Percentiles rank a stretch among this genome's conserved stretches.
Conservation (phyloP, 1,140 invertebrate genomes). For the Sitobion miscanthi region DNA sequence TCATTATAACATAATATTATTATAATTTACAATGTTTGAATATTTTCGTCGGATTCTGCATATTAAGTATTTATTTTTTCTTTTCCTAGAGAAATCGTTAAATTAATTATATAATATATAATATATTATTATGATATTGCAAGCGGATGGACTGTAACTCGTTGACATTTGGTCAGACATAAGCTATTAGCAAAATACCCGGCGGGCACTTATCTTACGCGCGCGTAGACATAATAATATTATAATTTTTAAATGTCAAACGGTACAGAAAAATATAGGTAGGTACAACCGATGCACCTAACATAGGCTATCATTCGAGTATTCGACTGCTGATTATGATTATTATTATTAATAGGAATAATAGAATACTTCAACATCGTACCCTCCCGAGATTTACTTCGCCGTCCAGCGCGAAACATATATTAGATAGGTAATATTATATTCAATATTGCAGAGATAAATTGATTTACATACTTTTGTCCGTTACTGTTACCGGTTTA, state of each 20-base stretch:
- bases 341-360: neutral
- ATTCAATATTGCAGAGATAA: neutral
- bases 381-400: neutral
- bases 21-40: no score
- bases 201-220: no score
- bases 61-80: neutral
- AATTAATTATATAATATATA: neutral
- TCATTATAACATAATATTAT: neutral
- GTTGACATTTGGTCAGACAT: neutral
- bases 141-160: neutral
- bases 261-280: neutral
- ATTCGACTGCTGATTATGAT: neutral
- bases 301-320: neutral
- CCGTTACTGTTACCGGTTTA: neutral
- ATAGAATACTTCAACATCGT: neutral
- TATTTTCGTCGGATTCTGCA: no score
- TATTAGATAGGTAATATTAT: no score
- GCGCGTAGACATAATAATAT: neutral
- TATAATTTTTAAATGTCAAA: neutral
- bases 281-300: neutral
- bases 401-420: neutral
- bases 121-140: neutral
- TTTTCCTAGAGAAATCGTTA: constrained; percentile 8
- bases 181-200: neutral
- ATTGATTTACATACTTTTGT: neutral